These are phyloP conservation scores for Pristionchus japonicus DNA, from an alignment of 2,888 invertebrate genomes.

Conservation along the genomic window DNA sequence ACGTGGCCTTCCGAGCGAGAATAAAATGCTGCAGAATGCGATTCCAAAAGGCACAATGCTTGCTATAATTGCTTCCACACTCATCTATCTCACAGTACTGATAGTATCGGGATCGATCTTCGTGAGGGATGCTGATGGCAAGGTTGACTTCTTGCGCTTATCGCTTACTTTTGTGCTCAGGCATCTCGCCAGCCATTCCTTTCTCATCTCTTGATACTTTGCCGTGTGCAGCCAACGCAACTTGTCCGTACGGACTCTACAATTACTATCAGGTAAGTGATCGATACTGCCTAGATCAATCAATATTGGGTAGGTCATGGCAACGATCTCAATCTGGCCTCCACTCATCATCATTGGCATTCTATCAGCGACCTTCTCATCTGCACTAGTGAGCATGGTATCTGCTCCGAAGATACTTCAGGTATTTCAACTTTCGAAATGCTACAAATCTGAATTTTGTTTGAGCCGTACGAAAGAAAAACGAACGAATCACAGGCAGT, in stretches of 20 bases:
- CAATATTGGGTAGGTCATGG: conserved; percentile 53
- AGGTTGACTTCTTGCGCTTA: neutral
- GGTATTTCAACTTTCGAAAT: no score
- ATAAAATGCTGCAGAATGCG: conserved; percentile 77
- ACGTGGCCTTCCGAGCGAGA: neutral
- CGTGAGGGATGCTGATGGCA: conserved; percentile 47
- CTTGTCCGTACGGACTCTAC: conserved; percentile 86
- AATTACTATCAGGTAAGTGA: conserved; percentile 86
- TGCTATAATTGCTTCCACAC: conserved; percentile 88
- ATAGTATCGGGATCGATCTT: conserved; percentile 78
- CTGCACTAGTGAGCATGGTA: conserved; percentile 91
- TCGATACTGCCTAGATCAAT: no score
- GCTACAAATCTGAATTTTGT: no score
- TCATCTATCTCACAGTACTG: conserved; percentile 87
- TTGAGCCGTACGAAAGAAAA: no score
- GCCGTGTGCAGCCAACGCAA: neutral
- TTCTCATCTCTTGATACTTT: neutral
- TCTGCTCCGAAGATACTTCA: conserved; percentile 86
- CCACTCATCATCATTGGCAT: conserved; percentile 94
- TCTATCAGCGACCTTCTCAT: conserved; percentile 94
- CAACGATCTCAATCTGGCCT: conserved; percentile 77
- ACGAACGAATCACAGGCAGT: no score
- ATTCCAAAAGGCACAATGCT: conserved; percentile 94
- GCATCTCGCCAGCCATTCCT: neutral
- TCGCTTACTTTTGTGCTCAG: neutral